phyloP scores from a whole-genome alignment of 2,113 vertebrate species.

The Hoplias malabaricus region DNA sequence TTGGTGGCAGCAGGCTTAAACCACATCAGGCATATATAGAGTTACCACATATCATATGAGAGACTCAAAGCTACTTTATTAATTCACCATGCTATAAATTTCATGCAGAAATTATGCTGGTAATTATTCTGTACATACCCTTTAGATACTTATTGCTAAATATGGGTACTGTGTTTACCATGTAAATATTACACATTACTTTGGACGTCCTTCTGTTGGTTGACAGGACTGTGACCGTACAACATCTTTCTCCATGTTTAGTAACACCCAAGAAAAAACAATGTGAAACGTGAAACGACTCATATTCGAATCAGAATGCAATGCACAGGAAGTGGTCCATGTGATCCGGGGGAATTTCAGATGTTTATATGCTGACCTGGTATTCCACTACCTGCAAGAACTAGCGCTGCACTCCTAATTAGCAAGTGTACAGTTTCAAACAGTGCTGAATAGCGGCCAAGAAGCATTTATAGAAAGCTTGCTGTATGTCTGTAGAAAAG shows the following conservation, averaged over 20 bases:
- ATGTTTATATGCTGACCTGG: not conserved
- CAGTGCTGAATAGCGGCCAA: not conserved
- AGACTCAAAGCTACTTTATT: no score
- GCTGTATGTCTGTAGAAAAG: not conserved
- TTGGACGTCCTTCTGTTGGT: not conserved
- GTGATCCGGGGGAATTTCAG: not conserved
- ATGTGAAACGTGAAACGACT: not conserved
- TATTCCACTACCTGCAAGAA: not conserved
- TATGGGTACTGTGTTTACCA: not conserved
- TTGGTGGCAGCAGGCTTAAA: not conserved
- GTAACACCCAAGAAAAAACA: not conserved
- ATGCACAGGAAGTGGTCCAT: not conserved
- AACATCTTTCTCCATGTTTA: not conserved
- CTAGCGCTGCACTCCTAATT: slow-evolving; percentile 2
- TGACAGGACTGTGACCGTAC: not conserved
- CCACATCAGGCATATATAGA: not conserved
- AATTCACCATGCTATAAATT: no score
- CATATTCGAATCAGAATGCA: not conserved
- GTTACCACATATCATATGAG: no score
- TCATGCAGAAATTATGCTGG: no score
- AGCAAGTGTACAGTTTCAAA: slow-evolving; percentile 33
- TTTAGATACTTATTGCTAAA: not conserved
- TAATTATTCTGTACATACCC: no score
- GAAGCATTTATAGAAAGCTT: not conserved
- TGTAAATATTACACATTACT: not conserved